phyloP scores from a whole-genome alignment of 2,888 invertebrate genomes.

The Polyploca ridens region DNA sequence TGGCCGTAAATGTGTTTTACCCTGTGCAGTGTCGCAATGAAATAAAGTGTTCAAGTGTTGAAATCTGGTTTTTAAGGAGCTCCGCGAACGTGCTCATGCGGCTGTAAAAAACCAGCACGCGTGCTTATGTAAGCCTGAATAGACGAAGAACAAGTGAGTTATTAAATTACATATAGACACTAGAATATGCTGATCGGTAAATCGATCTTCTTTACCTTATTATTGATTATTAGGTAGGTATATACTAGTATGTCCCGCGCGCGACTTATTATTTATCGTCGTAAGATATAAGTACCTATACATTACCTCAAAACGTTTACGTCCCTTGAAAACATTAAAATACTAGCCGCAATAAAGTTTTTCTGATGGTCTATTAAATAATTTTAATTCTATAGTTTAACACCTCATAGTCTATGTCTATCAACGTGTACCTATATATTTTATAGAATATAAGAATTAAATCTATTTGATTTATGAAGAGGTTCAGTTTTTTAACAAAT shows the following conservation, averaged over 20 bases:
- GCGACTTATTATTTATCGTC: background rate
- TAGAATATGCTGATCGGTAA: no score
- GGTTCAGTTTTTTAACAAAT: background rate
- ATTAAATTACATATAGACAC: conserved; percentile 12
- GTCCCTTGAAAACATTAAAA: background rate
- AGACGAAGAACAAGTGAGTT: conserved; percentile 70
- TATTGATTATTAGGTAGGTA: background rate
- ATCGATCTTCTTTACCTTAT: no score
- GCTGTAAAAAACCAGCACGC: conserved; percentile 71
- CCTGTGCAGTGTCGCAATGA: conserved; percentile 76
- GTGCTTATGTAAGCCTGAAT: conserved; percentile 78
- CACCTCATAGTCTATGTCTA: background rate
- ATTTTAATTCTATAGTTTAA: background rate
- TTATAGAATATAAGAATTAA: background rate
- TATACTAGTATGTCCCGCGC: no score
- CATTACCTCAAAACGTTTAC: background rate
- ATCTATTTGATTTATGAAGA: background rate
- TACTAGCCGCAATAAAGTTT: background rate
- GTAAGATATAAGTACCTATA: background rate
- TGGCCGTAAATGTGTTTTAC: conserved; percentile 72
- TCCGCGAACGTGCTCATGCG: conserved; percentile 66
- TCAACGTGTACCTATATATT: background rate
- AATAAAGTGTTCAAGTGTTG: conserved; percentile 80
- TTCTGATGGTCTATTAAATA: background rate
- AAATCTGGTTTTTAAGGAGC: conserved; percentile 78